Conservation (phyloP, 2,888 invertebrate species). For the Stratiomys singularior region DNA sequence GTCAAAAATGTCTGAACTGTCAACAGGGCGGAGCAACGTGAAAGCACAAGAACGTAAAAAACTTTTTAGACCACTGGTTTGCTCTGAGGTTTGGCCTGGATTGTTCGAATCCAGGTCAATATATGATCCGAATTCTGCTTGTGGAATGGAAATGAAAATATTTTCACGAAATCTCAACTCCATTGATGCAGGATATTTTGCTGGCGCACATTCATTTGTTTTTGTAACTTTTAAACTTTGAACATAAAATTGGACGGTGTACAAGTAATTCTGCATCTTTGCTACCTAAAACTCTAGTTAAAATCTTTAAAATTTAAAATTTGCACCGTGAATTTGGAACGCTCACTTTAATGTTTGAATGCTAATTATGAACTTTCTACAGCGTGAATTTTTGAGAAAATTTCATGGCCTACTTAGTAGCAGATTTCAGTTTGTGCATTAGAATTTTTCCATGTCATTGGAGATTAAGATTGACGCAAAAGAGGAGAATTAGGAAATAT, state of each 20-base stretch:
- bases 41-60: slow-evolving; percentile 12
- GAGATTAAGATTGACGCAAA: no score
- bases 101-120: not conserved
- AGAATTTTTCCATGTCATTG: no score
- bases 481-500: no score
- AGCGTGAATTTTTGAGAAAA: no score
- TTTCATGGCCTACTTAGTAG: no score
- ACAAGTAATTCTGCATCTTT: slow-evolving; percentile 21
- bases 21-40: not conserved
- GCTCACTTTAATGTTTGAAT: not conserved
- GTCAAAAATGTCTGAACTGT: not conserved
- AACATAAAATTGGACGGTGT: slow-evolving; percentile 7
- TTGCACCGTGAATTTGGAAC: not conserved
- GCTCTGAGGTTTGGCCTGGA: not conserved
- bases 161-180: slow-evolving; percentile 15
- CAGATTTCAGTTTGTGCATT: no score
- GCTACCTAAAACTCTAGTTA: not conserved
- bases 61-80: not conserved
- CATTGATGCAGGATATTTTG: not conserved
- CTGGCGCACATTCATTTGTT: slow-evolving; percentile 21
- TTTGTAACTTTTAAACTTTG: slow-evolving; percentile 13
- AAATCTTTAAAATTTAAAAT: no score
- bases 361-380: no score
- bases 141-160: slow-evolving; percentile 3
- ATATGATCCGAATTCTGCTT: not conserved